These are phyloP conservation scores for Drosophila vallismaia DNA, from an alignment of 2,888 invertebrate species.

Conservation along the genomic window DNA sequence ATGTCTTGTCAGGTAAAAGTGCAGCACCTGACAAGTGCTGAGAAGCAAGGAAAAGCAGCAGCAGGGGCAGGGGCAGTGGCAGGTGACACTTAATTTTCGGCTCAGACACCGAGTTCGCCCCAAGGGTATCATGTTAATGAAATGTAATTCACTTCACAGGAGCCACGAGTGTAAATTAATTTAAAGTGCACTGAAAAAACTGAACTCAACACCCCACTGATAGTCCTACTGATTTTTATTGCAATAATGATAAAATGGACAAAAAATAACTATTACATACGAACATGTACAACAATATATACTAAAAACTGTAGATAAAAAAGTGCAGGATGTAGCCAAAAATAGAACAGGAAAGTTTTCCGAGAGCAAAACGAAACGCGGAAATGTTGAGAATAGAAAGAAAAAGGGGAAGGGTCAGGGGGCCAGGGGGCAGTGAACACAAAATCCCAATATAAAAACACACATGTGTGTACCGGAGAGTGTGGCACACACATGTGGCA, in stretches of 20 bases:
- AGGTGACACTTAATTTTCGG: conserved; percentile 25
- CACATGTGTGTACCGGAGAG: conserved; percentile 3
- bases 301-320: conserved; percentile 4
- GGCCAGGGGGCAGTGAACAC: conserved; percentile 27
- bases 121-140: conserved; percentile 5
- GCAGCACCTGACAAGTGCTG: conserved; percentile 42
- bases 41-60: conserved; percentile 1
- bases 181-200: conserved; percentile 2
- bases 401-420: no score
- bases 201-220: not conserved
- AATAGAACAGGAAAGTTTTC: conserved; percentile 40
- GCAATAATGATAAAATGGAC: not conserved
- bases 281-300: not conserved
- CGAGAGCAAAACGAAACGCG: conserved; percentile 19
- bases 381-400: conserved; percentile 8
- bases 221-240: not conserved
- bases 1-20: conserved; percentile 55
- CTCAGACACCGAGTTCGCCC: conserved; percentile 7
- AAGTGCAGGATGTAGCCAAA: conserved; percentile 53
- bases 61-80: not conserved
- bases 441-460: conserved; percentile 70
- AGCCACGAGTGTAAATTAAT: not conserved
- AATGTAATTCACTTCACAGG: conserved; percentile 17
- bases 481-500: conserved; percentile 32
- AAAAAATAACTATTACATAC: not conserved